Conservation (phyloP, 1,140 invertebrate genomes). For the Pentalonia nigronervosa region DNA sequence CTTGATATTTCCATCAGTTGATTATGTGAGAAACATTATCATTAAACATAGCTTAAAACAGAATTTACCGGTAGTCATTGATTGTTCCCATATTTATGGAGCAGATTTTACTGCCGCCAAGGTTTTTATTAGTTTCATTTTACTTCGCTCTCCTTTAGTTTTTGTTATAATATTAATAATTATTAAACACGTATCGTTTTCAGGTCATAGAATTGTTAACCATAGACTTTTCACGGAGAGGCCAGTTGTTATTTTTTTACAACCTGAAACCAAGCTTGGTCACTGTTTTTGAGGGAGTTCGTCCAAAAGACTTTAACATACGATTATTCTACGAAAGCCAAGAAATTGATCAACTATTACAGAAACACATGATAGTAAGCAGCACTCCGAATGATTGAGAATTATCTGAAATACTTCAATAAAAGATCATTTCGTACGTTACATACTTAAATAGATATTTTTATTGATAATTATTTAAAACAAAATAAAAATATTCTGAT, state of each 20-base stretch:
- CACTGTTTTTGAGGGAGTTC: constrained; percentile 77
- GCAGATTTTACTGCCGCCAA: constrained; percentile 83
- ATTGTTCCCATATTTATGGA: constrained; percentile 82
- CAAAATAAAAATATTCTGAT: not conserved
- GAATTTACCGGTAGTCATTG: constrained; percentile 78
- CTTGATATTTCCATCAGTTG: constrained; percentile 86
- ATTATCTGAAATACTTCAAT: not conserved
- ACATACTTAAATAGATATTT: not conserved
- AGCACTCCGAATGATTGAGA: not conserved
- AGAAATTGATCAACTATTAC: constrained; percentile 73
- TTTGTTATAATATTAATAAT: too few relatives aligned
- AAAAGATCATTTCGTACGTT: not conserved
- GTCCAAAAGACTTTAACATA: constrained; percentile 75
- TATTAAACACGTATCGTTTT: not conserved
- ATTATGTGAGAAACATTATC: constrained; percentile 82
- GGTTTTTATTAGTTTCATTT: constrained; percentile 68
- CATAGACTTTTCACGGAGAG: constrained; percentile 74
- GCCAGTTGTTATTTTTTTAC: constrained; percentile 79
- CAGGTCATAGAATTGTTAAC: constrained; percentile 65
- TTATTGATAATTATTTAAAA: not conserved
- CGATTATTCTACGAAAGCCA: constrained; percentile 73
- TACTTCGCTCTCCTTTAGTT: not conserved
- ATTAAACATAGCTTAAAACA: constrained; percentile 77
- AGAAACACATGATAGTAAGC: not conserved
- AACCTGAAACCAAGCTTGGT: constrained; percentile 81